These are phyloP conservation scores for Myripristis jacobus DNA, from an alignment of 2,797 vertebrate species.

Conservation along the genomic window DNA sequence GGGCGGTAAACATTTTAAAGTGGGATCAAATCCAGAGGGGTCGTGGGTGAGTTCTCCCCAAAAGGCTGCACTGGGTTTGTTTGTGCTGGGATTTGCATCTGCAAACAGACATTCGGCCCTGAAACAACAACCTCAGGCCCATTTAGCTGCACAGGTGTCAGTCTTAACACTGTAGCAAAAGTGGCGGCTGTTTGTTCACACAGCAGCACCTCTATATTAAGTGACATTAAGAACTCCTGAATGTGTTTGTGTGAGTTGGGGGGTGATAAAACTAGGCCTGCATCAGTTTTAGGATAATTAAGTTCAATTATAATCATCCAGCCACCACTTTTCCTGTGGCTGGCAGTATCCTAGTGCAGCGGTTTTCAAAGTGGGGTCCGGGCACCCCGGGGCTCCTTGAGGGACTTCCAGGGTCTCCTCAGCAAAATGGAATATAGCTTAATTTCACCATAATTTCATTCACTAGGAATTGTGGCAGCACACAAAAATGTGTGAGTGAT, in stretches of 20 bases:
- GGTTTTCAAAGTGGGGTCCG: too few relatives aligned
- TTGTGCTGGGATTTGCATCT: conserved; percentile 71
- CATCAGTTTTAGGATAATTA: too few relatives aligned
- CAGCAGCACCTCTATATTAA: conserved; percentile 7
- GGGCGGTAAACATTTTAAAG: conserved; percentile 4
- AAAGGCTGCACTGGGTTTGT: conserved; percentile 73
- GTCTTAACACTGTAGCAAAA: conserved; percentile 75
- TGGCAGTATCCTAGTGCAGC: too few relatives aligned
- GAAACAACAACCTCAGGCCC: conserved; percentile 79
- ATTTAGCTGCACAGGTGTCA: conserved; percentile 66
- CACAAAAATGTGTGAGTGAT: too few relatives aligned
- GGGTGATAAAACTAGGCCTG: not conserved
- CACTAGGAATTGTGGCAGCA: too few relatives aligned
- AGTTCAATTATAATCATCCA: too few relatives aligned
- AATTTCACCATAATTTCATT: too few relatives aligned
- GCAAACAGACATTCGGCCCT: conserved; percentile 76
- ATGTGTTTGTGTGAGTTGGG: too few relatives aligned
- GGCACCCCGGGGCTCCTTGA: too few relatives aligned
- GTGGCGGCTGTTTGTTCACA: conserved; percentile 67
- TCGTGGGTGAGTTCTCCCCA: conserved; percentile 54
- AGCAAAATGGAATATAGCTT: too few relatives aligned
- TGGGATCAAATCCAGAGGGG: conserved; percentile 40
- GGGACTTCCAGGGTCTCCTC: too few relatives aligned
- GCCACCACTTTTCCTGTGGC: not conserved
- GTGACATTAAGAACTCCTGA: not conserved